Base-by-base conservation (phyloP, 2,797 vertebrate species). In the Pipistrellus pipistrellus region DNA sequence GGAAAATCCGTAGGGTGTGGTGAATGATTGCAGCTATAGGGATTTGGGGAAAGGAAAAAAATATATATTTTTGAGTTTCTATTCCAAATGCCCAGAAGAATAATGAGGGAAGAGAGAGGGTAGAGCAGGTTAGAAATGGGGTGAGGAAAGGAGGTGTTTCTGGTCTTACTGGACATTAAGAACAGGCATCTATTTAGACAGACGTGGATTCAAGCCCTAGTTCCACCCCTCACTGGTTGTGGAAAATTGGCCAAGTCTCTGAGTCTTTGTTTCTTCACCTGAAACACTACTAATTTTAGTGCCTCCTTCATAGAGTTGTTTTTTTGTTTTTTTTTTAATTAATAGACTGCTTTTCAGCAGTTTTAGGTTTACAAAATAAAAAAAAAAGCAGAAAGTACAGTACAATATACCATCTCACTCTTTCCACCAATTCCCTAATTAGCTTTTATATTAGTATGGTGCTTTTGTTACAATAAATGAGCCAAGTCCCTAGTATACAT, bases 201-300 rank as follows among this genome's bases (percentile, higher is more conserved):
- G 27, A 35, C 1, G 0, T 86, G 48, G 48, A 35, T 85, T 92
- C 66, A 68, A 91, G 71, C 72, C 18, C 69, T 68, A 44, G 35
- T 46, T 93, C n/a, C 23, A 11, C 21, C 23, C 17, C 25, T 83
- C 77, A 15, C 32, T 14, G 4, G 9, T 41, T 46, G 10, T n/a
- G 30, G 59, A 46, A 85, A 94, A 91, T 64, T 6, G 14, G 66
- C 5, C 12, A 62, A 48, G 1, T 51, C 25, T 46, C 46, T 32
- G 30, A 75, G 9, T 18, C 35, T 85, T 85, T 30, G 27, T n/a
- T 80, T 91, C 13, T 35, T 87, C 51, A 66, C 80, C 51, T 69
- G 41, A 80, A 92, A 86, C 84, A 62, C 11, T 41, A 46, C 9
- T 88, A 48, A 81, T 69, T 64, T 88, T 41, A 78, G 53, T 62